Evolutionary conservation across 1,140 invertebrate genomes (phyloP).

Genomic region (Zaprionus lachaisei): DNA sequence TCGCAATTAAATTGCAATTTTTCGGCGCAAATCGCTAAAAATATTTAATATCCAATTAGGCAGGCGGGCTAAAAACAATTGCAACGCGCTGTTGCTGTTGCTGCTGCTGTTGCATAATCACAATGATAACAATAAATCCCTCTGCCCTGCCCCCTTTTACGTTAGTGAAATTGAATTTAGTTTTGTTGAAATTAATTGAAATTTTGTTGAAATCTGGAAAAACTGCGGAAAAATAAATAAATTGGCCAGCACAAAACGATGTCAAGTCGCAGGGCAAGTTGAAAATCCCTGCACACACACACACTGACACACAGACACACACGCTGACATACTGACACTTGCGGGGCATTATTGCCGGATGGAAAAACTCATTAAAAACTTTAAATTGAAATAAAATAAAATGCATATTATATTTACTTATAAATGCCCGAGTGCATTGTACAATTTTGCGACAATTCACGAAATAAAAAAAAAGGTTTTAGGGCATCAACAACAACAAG

Average conservation of each 20-base stretch:
- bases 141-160: slow-evolving; percentile 10
- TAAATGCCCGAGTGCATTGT: slow-evolving; percentile 33
- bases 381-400: slow-evolving; percentile 81
- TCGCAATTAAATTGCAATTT: slow-evolving; percentile 48
- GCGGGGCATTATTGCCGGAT: slow-evolving; percentile 49
- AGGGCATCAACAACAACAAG: background rate
- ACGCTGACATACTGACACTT: background rate
- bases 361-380: slow-evolving; percentile 77
- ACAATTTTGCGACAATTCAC: slow-evolving; percentile 43
- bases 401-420: slow-evolving; percentile 56
- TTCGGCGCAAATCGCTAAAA: slow-evolving; percentile 19
- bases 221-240: slow-evolving; percentile 64
- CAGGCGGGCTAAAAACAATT: slow-evolving; percentile 26
- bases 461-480: slow-evolving; percentile 5
- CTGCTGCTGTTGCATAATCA: slow-evolving; percentile 11
- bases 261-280: slow-evolving; percentile 43
- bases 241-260: slow-evolving; percentile 51
- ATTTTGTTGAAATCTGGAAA: slow-evolving; percentile 44
- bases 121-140: slow-evolving; percentile 44
- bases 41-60: slow-evolving; percentile 59
- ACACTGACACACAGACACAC: slow-evolving; percentile 8
- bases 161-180: slow-evolving; percentile 57
- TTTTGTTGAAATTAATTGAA: slow-evolving; percentile 63
- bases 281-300: slow-evolving; percentile 20
- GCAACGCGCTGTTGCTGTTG: background rate